Evolutionary conservation across 2,113 vertebrate species (phyloP).

Genomic region (Clinocottus analis): DNA sequence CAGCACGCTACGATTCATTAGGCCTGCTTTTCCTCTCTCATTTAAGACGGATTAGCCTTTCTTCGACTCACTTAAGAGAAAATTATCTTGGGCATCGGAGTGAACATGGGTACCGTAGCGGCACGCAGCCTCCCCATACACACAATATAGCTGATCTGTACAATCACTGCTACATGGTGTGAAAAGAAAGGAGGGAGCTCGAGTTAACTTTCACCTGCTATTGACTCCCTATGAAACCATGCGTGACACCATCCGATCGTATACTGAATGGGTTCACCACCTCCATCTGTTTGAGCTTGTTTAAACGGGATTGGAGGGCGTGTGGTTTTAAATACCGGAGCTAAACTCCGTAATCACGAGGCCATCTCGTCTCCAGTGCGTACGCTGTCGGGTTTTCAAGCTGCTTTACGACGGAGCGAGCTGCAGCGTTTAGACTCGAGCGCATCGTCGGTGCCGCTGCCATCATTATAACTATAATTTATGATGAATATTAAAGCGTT

Average conservation of each 20-base stretch:
- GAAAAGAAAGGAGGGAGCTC: background rate
- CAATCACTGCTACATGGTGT: background rate
- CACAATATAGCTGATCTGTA: background rate
- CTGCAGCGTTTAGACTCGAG: background rate
- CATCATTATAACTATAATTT: background rate
- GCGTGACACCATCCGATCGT: background rate
- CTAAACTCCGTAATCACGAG: background rate
- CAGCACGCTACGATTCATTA: too few relatives aligned
- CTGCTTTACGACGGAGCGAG: background rate
- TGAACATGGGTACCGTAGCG: background rate
- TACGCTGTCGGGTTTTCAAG: background rate
- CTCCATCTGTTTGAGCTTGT: background rate
- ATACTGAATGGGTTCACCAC: background rate
- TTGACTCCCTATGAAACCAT: background rate
- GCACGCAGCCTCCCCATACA: background rate
- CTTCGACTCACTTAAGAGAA: background rate
- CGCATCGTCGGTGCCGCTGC: background rate
- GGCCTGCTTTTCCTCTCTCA: background rate
- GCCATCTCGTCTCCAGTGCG: background rate
- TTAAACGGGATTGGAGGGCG: background rate
- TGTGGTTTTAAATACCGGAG: background rate
- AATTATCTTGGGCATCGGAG: background rate
- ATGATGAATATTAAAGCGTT: conserved; percentile 23
- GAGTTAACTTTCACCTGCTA: background rate
- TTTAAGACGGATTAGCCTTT: background rate